Evolutionary conservation across 2,888 invertebrate species (phyloP), one percentile per base, ranked within the genome.

Genomic region (Dicranocentrus wangi): DNA sequence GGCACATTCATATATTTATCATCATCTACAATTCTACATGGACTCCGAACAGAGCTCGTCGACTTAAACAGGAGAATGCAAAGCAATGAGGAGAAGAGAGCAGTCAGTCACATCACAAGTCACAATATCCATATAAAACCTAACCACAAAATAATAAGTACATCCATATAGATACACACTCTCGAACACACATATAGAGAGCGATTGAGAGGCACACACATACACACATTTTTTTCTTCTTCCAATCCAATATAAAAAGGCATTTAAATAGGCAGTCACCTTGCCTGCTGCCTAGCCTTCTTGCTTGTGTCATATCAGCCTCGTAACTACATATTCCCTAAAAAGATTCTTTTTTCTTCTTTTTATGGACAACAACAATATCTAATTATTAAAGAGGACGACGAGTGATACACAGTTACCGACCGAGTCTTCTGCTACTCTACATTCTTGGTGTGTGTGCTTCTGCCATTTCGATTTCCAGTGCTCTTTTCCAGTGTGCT

Each of bases 221-320:
- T n/a, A 51, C 51, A 51, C 51, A 51, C 51, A 51, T 51, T 51
- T 51, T 39, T 51, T 51, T 51, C 51, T 51, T 17, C 51, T n/a
- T 17, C 5, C n/a, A 25, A 23, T 25, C 39, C 7, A 7, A 8
- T 39, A 7, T 39, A 7, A 10, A 58, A 5, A 58, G 25, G 58
- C 58, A 25, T 58, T 58, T 58, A 58, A 58, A 65, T 32, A 42
- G 60, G 61, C 42, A 72, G 72, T 61, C 72, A 72, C 70, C 51
- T 71, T n/a, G n/a, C n/a, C n/a, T n/a, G n/a, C n/a, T 72, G 71
- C 71, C 71, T 71, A 60, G 42, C 43, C 58, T 27, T 60, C 71
- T 71, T 53, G 53, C n/a, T n/a, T n/a, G n/a, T n/a, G n/a, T n/a
- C n/a, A n/a, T 39, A 13, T 39, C 39, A 39, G 7, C 39, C 7